phyloP scores from a whole-genome alignment of 2,888 invertebrate genomes.

The Teinopalpus imperialis region DNA sequence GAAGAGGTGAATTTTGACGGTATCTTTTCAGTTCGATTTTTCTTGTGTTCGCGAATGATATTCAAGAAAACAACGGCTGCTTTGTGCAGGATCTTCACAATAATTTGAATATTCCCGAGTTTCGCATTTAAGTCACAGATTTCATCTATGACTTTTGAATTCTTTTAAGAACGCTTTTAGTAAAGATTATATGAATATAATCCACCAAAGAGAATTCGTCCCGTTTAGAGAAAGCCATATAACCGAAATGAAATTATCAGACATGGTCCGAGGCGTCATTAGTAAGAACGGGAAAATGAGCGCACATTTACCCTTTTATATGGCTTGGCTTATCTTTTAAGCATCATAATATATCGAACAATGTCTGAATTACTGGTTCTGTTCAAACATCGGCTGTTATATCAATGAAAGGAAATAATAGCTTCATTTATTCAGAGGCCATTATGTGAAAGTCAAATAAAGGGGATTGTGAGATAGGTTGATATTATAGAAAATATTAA shows the following conservation, averaged over 20 bases:
- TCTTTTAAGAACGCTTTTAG: no score
- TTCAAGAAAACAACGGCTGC: not conserved
- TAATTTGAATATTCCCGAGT: no score
- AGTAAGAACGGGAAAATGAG: conserved; percentile 22
- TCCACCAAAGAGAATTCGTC: no score
- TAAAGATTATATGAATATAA: no score
- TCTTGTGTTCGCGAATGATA: no score
- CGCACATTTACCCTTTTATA: conserved; percentile 26
- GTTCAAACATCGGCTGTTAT: conserved; percentile 24
- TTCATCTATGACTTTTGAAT: no score
- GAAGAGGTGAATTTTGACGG: no score
- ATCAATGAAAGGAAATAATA: conserved; percentile 24
- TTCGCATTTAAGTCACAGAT: no score
- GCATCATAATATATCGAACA: conserved; percentile 27
- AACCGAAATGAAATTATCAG: conserved; percentile 14
- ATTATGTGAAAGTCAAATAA: conserved; percentile 18
- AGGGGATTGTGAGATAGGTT: conserved; percentile 2
- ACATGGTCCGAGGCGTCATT: conserved; percentile 14
- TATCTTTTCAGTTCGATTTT: no score
- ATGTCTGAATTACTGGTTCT: conserved; percentile 24
- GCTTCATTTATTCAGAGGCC: conserved; percentile 24
- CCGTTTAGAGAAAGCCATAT: conserved; percentile 9
- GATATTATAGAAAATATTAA: conserved; percentile 4
- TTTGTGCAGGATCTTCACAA: no score
- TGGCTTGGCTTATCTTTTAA: conserved; percentile 27